Evolutionary conservation across 2,797 vertebrate genomes (phyloP).

Genomic region (Lepidocolaptes lacrymiger): DNA sequence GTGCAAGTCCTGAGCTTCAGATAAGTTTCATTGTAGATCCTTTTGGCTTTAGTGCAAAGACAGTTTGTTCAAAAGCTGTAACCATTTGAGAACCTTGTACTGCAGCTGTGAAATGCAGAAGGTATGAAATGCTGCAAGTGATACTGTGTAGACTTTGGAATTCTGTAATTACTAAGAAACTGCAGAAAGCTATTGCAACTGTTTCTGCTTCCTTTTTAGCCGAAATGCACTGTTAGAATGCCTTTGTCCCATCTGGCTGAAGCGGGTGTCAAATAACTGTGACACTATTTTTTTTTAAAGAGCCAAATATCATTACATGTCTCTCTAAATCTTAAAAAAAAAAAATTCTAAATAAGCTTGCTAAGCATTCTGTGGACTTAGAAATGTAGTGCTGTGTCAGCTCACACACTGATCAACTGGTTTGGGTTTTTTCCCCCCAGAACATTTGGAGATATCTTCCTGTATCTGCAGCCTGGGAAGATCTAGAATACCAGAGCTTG

Average conservation of each 20-base stretch:
- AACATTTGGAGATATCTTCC: not conserved
- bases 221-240: not conserved
- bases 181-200: constrained; percentile 53
- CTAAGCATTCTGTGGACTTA: not conserved
- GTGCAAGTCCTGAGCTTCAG: constrained; percentile 72
- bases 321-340: not conserved
- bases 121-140: constrained; percentile 54
- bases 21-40: constrained; percentile 69
- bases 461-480: not conserved
- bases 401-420: not conserved
- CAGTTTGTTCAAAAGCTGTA: constrained; percentile 70
- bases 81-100: constrained; percentile 66
- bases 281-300: not conserved
- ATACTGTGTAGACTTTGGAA: constrained; percentile 65
- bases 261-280: not conserved
- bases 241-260: constrained; percentile 46
- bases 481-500: not conserved
- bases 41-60: constrained; percentile 67
- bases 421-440: not conserved
- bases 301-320: not conserved
- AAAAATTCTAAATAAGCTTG: constrained; percentile 2
- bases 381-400: not conserved
- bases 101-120: constrained; percentile 61
- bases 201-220: constrained; percentile 49
- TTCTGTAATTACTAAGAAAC: constrained; percentile 68